These are phyloP conservation scores for Gryllus longicercus DNA, from an alignment of 2,888 invertebrate species.

Conservation along the genomic window DNA sequence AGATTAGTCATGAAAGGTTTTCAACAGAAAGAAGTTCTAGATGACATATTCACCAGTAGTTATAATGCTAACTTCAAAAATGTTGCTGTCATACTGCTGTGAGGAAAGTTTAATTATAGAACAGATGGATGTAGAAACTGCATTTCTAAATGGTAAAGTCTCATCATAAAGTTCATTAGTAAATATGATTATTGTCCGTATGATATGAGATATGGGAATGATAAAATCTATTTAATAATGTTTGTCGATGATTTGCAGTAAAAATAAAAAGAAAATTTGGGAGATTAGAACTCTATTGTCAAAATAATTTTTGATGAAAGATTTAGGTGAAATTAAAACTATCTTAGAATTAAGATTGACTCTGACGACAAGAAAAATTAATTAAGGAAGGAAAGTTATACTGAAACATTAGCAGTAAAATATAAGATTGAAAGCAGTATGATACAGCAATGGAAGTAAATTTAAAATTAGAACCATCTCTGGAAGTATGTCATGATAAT, in stretches of 20 bases:
- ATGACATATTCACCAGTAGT: neutral
- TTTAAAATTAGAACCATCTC: too few species aligned
- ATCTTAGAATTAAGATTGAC: neutral
- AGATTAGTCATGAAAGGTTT: neutral
- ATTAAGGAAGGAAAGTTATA: neutral
- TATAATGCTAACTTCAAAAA: neutral
- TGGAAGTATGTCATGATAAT: too few species aligned
- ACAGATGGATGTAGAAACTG: neutral
- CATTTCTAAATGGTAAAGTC: too few species aligned
- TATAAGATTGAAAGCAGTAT: neutral
- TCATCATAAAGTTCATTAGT: neutral
- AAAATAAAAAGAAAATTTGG: neutral
- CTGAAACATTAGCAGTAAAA: neutral
- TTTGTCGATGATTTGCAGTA: neutral
- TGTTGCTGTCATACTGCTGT: neutral
- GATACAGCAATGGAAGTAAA: neutral
- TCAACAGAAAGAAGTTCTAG: neutral
- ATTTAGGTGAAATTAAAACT: neutral
- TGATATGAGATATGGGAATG: neutral
- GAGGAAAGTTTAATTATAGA: neutral
- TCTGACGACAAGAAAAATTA: neutral
- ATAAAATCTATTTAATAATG: neutral
- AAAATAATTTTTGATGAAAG: neutral
- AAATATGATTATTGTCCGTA: neutral
- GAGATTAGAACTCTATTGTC: neutral